These are phyloP conservation scores for Eurois occulta DNA, from an alignment of 2,888 invertebrate species.

Conservation along the genomic window DNA sequence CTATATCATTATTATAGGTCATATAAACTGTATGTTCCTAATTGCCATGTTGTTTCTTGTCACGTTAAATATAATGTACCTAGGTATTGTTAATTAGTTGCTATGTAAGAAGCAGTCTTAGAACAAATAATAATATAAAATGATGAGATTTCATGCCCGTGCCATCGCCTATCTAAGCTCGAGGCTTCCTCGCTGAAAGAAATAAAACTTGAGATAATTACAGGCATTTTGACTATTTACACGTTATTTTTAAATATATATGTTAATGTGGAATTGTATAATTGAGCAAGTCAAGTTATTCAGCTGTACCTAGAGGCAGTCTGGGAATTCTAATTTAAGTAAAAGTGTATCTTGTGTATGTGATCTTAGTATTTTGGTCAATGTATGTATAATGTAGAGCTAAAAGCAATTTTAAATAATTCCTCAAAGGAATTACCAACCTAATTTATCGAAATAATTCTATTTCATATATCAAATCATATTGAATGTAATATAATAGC, in stretches of 20 bases:
- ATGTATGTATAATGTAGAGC: slow-evolving; percentile 43
- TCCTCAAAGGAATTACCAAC: slow-evolving; percentile 50
- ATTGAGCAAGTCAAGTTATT: slow-evolving; percentile 5
- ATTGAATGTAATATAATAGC: slow-evolving; percentile 33
- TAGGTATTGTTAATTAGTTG: slow-evolving; percentile 19
- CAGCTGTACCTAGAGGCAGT: slow-evolving; percentile 14
- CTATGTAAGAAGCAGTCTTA: slow-evolving; percentile 16
- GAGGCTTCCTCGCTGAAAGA: slow-evolving; percentile 40
- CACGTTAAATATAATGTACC: slow-evolving; percentile 38
- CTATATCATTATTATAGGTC: slow-evolving; percentile 19
- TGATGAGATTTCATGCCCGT: slow-evolving; percentile 11
- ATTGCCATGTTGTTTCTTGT: slow-evolving; percentile 63
- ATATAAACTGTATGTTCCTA: slow-evolving; percentile 55
- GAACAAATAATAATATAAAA: slow-evolving; percentile 5
- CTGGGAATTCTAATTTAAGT: slow-evolving; percentile 8
- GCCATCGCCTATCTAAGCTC: slow-evolving; percentile 39
- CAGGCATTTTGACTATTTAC: slow-evolving; percentile 1
- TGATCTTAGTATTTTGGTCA: slow-evolving; percentile 51
- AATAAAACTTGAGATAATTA: slow-evolving; percentile 44
- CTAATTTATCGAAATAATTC: slow-evolving; percentile 25
- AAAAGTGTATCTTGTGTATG: slow-evolving; percentile 40
- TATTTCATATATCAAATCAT: slow-evolving; percentile 10
- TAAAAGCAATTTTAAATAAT: slow-evolving; percentile 39
- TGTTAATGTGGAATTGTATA: background rate
- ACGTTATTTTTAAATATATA: slow-evolving; percentile 20